Percentiles rank a stretch among this genome's conserved stretches.
Evolutionary conservation across 2,113 vertebrate genomes (phyloP).

Genomic region (Nanorana parkeri): DNA sequence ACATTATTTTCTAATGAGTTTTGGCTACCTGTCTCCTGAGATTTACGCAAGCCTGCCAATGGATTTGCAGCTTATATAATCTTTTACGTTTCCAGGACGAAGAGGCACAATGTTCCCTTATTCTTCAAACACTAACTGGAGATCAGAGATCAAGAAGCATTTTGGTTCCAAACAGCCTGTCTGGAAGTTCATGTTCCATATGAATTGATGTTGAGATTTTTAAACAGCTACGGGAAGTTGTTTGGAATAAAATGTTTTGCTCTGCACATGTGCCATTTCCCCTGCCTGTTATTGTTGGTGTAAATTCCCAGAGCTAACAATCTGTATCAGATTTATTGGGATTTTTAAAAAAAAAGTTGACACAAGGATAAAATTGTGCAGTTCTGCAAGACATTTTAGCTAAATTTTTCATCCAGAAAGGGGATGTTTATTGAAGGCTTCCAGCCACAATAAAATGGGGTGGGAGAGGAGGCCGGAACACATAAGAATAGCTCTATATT

Average conservation of each 20-base stretch:
- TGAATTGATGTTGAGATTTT: not conserved
- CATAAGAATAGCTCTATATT: constrained; percentile 3
- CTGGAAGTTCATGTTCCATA: not conserved
- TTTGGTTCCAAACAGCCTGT: no score
- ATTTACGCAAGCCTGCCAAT: no score
- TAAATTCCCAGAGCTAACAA: constrained; percentile 20
- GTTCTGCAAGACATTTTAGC: constrained; percentile 26
- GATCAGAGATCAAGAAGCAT: not conserved
- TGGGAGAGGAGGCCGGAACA: not conserved
- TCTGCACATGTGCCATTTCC: constrained; percentile 22
- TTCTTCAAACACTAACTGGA: not conserved
- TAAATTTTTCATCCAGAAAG: not conserved
- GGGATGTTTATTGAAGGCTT: constrained; percentile 33
- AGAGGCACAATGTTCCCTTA: not conserved
- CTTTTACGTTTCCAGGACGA: not conserved
- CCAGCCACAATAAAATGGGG: constrained; percentile 15
- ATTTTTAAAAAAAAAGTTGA: constrained; percentile 14
- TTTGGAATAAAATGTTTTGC: constrained; percentile 18
- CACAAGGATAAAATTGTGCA: constrained; percentile 16
- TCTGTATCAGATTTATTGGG: constrained; percentile 38
- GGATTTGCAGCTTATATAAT: no score
- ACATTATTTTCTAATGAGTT: no score
- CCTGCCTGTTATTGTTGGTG: constrained; percentile 17
- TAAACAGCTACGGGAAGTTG: not conserved
- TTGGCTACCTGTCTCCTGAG: no score